Conservation (phyloP, 1,140 invertebrate genomes). For the Araneus ventricosus region DNA sequence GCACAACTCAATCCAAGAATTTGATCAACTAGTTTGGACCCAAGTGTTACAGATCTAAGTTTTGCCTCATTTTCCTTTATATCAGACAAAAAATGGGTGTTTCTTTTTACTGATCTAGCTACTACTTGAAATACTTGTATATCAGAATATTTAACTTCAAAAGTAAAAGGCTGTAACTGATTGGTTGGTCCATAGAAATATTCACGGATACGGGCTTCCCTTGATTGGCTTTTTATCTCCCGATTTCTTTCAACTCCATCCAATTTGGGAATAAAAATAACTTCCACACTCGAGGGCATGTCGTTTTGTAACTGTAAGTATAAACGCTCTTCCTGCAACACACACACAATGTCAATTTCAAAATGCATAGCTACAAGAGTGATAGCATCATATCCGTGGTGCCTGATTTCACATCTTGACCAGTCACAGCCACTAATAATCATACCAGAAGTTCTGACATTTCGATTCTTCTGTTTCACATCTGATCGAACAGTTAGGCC, state of each 20-base stretch:
- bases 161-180: conserved; percentile 93
- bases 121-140: conserved; percentile 96
- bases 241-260: conserved; percentile 93
- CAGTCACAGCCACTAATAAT: conserved; percentile 99
- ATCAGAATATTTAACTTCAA: conserved; percentile 92
- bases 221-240: conserved; percentile 85
- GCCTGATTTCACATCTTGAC: conserved; percentile 82
- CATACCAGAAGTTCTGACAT: conserved; percentile 86
- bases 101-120: conserved; percentile 87
- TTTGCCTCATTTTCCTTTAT: conserved; percentile 71
- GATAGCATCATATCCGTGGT: conserved; percentile 80
- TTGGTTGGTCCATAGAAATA: conserved; percentile 95
- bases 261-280: conserved; percentile 97
- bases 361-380: conserved; percentile 93
- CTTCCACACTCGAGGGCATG: conserved; percentile 95
- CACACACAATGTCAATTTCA: conserved; percentile 96
- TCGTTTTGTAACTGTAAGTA: conserved; percentile 96
- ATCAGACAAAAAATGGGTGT: conserved; percentile 77
- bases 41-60: conserved; percentile 77
- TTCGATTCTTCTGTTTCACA: conserved; percentile 58
- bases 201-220: conserved; percentile 91
- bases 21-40: conserved; percentile 89
- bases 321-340: conserved; percentile 96
- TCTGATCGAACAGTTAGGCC: conserved; percentile 87
- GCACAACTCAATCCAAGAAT: conserved; percentile 89